Evolutionary conservation across 2,797 vertebrate species (phyloP).

Genomic region (Hoplostethus atlanticus): DNA sequence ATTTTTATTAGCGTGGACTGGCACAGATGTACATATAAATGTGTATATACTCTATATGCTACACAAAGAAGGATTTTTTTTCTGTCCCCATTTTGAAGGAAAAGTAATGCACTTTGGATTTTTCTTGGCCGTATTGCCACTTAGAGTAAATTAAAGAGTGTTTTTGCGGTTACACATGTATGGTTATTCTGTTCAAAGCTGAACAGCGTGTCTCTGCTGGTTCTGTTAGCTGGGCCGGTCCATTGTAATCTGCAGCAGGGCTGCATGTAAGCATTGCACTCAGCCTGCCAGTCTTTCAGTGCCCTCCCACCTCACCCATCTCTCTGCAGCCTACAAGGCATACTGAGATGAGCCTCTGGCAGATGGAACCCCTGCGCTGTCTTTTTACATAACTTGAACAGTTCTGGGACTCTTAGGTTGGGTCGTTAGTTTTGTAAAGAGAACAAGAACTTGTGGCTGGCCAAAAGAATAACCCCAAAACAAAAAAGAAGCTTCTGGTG

Average conservation of each 20-base stretch:
- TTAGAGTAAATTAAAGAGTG: conserved; percentile 42
- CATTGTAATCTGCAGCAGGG: conserved; percentile 85
- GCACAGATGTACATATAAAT: conserved; percentile 57
- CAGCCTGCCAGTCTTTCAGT: conserved; percentile 76
- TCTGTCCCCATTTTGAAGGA: conserved; percentile 79
- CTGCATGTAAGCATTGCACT: conserved; percentile 84
- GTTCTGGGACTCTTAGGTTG: conserved; percentile 59
- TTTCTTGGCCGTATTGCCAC: conserved; percentile 52
- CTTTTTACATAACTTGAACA: conserved; percentile 87
- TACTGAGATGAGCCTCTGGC: conserved; percentile 92
- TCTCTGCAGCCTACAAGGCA: conserved; percentile 78
- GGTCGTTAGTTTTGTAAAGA: conserved; percentile 47
- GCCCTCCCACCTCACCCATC: conserved; percentile 41
- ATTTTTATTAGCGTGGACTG: conserved; percentile 75
- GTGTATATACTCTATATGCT: conserved; percentile 69
- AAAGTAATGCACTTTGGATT: conserved; percentile 81
- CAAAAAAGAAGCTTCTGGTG: conserved; percentile 76
- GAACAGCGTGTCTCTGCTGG: conserved; percentile 54
- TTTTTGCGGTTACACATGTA: conserved; percentile 45
- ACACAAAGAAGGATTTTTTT: conserved; percentile 71
- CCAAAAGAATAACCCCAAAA: conserved; percentile 8
- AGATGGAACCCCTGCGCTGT: conserved; percentile 86
- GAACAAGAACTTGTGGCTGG: conserved; percentile 37
- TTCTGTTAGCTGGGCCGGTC: conserved; percentile 58
- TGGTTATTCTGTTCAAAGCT: conserved; percentile 61